Base-by-base conservation (phyloP, 1,140 invertebrate genomes). In the Epicauta chinensis region DNA sequence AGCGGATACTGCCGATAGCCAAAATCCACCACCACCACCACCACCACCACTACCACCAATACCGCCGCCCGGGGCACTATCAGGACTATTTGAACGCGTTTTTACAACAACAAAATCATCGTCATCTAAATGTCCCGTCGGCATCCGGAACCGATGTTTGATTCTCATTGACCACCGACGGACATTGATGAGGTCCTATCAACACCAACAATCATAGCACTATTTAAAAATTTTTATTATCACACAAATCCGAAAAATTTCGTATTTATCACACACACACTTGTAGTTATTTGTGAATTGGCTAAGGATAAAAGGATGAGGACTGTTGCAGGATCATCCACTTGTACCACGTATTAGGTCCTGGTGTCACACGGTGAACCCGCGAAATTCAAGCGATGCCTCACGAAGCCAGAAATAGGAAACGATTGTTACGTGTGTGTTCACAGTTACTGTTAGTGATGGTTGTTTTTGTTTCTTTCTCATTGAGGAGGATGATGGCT, bases 391-490 rank as follows among this genome's bases (percentile, higher is more conserved):
- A 47, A 54, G 53, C 59, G 51, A 46, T 58, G 40, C 61, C 56
- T 56, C 58, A 38, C 39, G 58, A 30, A 49, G 47, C 61, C 58
- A 64, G 64, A 67, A 68, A 67, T 65, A 64, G 62, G 60, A 67
- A 67, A 64, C 65, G 65, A 65, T 68, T 68, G 66, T 69, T 68
- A 64, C 65, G 64, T 67, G 67, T 66, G 55, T 60, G 62, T 62
- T 63, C 62, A 59, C 62, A 66, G 65, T 67, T 65, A 69, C 66
- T 69, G 67, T 67, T 65, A 64, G 64, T 58, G 63, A 61, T 53
- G 62, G 64, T 71, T 71, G 69, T 69, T 70, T 71, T 70, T 69
- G 66, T 69, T 71, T 69, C 68, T 67, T 69, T 68, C 65, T 56
- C 59, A 62, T 63, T 61, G 62, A 67, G 63, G 67, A 67, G 64